Evolutionary conservation across 2,888 invertebrate genomes (phyloP).

Genomic region (Aleiodes testaceus): DNA sequence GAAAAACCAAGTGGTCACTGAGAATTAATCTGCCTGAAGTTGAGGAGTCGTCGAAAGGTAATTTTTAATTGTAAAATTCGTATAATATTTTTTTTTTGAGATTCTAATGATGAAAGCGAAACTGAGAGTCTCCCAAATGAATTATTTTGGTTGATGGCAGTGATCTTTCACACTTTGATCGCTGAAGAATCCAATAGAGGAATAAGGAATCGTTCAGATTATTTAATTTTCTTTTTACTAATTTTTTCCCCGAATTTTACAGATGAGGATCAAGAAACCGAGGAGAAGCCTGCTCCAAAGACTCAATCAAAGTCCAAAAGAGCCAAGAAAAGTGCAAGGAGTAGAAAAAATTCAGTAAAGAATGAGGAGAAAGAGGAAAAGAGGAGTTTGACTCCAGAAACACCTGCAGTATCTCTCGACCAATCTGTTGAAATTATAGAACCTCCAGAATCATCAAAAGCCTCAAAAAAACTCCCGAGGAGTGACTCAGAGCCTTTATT

Average conservation of each 20-base stretch:
- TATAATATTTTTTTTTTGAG: neutral
- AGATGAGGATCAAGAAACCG: constrained; percentile 52
- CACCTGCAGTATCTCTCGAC: neutral
- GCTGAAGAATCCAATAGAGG: constrained; percentile 58
- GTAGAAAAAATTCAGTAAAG: neutral
- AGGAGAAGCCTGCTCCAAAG: constrained; percentile 43
- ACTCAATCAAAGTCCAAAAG: constrained; percentile 25
- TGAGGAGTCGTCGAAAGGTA: constrained; percentile 48
- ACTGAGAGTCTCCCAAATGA: constrained; percentile 54
- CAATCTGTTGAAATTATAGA: neutral
- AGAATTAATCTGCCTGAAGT: constrained; percentile 58
- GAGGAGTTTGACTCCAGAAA: constrained; percentile 12
- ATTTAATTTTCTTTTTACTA: neutral
- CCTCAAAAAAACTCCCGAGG: neutral
- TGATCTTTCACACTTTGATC: constrained; percentile 69
- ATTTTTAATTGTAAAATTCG: constrained; percentile 10
- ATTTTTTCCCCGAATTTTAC: constrained; percentile 42
- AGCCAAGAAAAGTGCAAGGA: constrained; percentile 32
- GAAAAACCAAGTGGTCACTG: constrained; percentile 62
- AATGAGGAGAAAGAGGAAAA: constrained; percentile 33
- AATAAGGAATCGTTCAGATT: neutral
- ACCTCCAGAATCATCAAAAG: neutral
- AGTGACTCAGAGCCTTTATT: constrained; percentile 6
- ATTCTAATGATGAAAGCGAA: constrained; percentile 51
- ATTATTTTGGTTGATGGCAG: constrained; percentile 56